A percentile compares a stretch with the other conserved stretches of the same genome.
Conservation (phyloP, 2,113 vertebrate genomes). For the Passer montanus region DNA sequence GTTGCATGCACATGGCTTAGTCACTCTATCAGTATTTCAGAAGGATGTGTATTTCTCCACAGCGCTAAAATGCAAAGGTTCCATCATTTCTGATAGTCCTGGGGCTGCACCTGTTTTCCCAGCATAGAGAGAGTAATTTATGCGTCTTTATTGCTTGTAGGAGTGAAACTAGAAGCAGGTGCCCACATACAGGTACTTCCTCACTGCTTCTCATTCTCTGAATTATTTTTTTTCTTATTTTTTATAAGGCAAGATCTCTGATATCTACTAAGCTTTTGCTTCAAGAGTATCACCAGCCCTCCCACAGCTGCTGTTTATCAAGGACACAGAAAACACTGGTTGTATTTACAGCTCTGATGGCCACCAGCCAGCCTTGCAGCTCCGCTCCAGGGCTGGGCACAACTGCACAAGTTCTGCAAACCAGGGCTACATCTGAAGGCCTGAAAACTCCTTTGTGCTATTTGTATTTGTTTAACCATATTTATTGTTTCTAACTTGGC, state of each 20-base stretch:
- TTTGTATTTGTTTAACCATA: background rate
- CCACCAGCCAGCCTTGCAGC: background rate
- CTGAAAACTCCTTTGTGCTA: background rate
- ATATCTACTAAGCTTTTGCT: background rate
- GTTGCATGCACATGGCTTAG: background rate
- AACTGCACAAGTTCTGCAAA: background rate
- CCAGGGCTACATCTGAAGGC: background rate
- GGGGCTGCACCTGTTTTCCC: background rate
- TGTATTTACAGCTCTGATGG: background rate
- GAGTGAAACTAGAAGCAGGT: background rate
- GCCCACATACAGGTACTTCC: background rate
- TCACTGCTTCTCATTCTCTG: background rate
- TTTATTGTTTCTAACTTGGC: background rate
- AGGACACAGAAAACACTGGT: background rate
- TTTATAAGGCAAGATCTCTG: background rate
- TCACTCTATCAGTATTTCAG: background rate
- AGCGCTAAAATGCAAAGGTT: background rate
- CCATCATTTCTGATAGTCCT: background rate
- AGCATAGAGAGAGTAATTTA: background rate
- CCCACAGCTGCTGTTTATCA: background rate
- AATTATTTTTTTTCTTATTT: background rate
- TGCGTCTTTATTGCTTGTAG: background rate
- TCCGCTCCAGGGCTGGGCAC: background rate
- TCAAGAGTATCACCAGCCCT: background rate
- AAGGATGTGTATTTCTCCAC: background rate